Conservation (phyloP, 2,113 vertebrate species). For the Lophotis ruficrista region DNA sequence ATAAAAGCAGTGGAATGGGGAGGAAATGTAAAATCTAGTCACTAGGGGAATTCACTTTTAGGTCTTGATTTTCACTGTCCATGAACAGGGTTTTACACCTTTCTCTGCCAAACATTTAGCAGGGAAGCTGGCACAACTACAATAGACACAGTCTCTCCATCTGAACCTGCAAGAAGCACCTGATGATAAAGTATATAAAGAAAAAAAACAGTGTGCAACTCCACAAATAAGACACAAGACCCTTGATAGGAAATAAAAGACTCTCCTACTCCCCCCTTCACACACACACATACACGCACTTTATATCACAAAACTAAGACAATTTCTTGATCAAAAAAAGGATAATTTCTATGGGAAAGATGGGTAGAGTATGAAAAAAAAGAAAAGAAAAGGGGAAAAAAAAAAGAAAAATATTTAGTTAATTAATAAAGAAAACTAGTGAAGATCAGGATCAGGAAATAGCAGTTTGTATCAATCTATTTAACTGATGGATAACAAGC, state of each 20-base stretch:
- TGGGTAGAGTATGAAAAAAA: neutral
- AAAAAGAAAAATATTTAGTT: neutral
- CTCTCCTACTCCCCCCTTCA: neutral
- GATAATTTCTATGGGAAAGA: neutral
- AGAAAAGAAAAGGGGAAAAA: neutral
- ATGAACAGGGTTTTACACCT: neutral
- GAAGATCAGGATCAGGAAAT: conserved; percentile 7
- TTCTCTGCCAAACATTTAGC: conserved; percentile 33
- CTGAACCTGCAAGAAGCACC: neutral
- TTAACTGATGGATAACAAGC: conserved; percentile 42
- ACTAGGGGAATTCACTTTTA: neutral
- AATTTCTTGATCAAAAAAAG: neutral
- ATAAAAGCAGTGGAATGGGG: neutral
- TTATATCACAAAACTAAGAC: neutral
- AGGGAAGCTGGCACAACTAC: conserved; percentile 37
- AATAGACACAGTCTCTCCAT: neutral
- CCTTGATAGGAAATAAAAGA: neutral
- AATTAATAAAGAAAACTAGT: conserved; percentile 18
- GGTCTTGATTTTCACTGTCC: neutral
- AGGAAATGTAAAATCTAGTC: neutral
- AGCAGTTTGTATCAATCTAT: conserved; percentile 7
- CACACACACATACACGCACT: neutral
- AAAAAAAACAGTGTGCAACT: neutral
- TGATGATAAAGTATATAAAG: neutral
- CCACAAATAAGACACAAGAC: neutral